Evolutionary conservation across 2,888 invertebrate species (phyloP).

Genomic region (Norana najaformis): DNA sequence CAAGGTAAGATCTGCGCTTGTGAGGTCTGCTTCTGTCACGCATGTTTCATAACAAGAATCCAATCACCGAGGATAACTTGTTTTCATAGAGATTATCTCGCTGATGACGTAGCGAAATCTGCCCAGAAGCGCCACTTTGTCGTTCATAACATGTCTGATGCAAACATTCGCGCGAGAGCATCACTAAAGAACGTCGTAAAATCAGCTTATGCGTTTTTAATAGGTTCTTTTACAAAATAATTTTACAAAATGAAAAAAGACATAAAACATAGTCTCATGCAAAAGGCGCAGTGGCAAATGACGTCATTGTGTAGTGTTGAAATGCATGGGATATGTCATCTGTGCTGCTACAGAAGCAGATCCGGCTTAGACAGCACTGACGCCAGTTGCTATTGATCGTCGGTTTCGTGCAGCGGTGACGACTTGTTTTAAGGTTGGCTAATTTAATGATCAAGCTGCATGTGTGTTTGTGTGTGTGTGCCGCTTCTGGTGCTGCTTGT

Average conservation of each 20-base stretch:
- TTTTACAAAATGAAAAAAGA: too few relatives aligned
- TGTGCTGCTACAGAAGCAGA: conserved; percentile 13
- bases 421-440: conserved; percentile 26
- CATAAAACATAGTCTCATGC: neutral
- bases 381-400: conserved; percentile 20
- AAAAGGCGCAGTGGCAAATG: neutral
- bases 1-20: neutral
- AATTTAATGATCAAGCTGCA: conserved; percentile 21
- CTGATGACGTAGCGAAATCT: neutral
- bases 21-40: neutral
- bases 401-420: conserved; percentile 8
- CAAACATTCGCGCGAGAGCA: neutral
- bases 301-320: conserved; percentile 1
- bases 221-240: neutral
- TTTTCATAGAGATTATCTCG: neutral
- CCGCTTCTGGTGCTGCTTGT: neutral
- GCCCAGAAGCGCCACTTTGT: neutral
- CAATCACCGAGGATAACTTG: neutral
- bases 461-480: neutral
- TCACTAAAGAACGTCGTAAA: neutral
- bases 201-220: neutral
- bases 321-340: neutral
- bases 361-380: conserved; percentile 8
- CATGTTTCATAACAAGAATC: neutral
- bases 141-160: neutral